These are phyloP conservation scores for Ormia ochracea DNA, from an alignment of 2,888 invertebrate species.

Conservation along the genomic window DNA sequence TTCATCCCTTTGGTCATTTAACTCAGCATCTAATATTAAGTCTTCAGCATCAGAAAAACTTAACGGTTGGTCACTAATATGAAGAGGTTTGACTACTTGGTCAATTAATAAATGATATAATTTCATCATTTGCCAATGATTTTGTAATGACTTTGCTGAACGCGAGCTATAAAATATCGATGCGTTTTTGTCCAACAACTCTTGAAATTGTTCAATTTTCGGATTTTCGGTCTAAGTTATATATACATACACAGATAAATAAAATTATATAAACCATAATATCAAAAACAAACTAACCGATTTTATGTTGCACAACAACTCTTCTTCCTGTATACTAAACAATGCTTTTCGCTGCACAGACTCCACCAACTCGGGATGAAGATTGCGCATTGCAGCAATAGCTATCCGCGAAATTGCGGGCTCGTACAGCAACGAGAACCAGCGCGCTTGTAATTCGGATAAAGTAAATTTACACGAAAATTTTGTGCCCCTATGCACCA, in stretches of 20 bases:
- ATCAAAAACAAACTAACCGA: slow-evolving; percentile 80
- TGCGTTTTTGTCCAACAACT: slow-evolving; percentile 88
- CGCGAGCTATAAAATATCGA: slow-evolving; percentile 91
- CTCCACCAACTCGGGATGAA: slow-evolving; percentile 93
- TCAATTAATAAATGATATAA: slow-evolving; percentile 94
- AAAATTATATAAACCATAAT: background rate
- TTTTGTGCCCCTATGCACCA: slow-evolving; percentile 93
- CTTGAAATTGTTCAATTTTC: slow-evolving; percentile 88
- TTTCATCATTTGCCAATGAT: slow-evolving; percentile 95
- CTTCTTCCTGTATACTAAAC: slow-evolving; percentile 93
- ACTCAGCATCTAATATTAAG: slow-evolving; percentile 87
- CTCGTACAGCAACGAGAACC: slow-evolving; percentile 97
- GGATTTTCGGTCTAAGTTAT: slow-evolving; percentile 82
- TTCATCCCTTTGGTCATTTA: slow-evolving; percentile 88
- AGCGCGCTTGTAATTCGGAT: slow-evolving; percentile 94
- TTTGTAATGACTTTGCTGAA: slow-evolving; percentile 88
- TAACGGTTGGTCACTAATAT: slow-evolving; percentile 81
- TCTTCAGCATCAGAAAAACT: slow-evolving; percentile 96
- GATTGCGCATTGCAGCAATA: slow-evolving; percentile 93
- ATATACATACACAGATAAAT: background rate
- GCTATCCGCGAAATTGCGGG: slow-evolving; percentile 94
- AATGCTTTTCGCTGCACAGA: slow-evolving; percentile 92
- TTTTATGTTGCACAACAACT: slow-evolving; percentile 86
- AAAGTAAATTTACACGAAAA: slow-evolving; percentile 97
- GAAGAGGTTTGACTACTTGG: slow-evolving; percentile 84